Conservation (phyloP, 2,888 invertebrate genomes). For the Cephus spinipes region DNA sequence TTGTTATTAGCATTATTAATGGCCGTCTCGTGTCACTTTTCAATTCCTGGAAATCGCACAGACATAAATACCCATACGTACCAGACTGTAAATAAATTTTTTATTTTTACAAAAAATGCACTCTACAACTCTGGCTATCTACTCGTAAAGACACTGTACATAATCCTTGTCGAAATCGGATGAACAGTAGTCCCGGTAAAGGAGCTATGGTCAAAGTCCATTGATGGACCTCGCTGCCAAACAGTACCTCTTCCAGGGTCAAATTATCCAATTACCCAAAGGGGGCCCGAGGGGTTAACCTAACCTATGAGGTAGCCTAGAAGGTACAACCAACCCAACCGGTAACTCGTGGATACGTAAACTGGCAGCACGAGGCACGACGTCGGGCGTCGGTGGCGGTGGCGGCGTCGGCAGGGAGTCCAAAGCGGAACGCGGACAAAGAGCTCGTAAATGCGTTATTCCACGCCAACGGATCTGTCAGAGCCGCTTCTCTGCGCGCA, state of each 20-base stretch:
- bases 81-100: no score
- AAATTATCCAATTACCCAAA: conserved; percentile 61
- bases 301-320: no score
- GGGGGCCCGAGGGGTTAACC: conserved; percentile 16
- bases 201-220: not conserved
- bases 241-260: conserved; percentile 42
- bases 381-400: not conserved
- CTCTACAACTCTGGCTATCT: no score
- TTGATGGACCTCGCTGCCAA: not conserved
- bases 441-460: conserved; percentile 64
- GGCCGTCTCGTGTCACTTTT: conserved; percentile 35
- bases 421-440: conserved; percentile 21
- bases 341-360: conserved; percentile 1
- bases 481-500: conserved; percentile 60
- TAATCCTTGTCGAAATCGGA: no score
- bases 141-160: no score
- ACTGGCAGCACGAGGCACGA: not conserved
- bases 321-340: no score
- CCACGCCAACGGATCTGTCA: conserved; percentile 64
- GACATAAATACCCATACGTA: no score
- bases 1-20: conserved; percentile 64
- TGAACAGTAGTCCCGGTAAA: not conserved
- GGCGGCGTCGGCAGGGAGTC: conserved; percentile 3
- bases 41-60: no score
- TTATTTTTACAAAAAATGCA: no score